Conservation (phyloP, 2,797 vertebrate genomes). For the Sebastes trivittatus region DNA sequence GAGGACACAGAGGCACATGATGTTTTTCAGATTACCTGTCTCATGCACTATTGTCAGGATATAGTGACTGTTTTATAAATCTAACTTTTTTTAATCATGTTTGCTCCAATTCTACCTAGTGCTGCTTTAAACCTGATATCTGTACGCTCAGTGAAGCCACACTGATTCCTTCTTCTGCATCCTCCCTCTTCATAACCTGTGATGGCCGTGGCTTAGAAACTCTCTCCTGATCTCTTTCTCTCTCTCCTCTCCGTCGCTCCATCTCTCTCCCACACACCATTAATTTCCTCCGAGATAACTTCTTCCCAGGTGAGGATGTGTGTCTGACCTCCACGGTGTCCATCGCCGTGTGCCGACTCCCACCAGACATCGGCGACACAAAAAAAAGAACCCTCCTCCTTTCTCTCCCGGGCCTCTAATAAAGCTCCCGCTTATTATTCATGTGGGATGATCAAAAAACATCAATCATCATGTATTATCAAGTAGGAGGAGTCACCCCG, state of each 20-base stretch:
- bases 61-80: too few species aligned
- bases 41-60: too few species aligned
- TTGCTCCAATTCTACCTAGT: too few species aligned
- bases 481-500: slow-evolving; percentile 64
- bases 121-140: slow-evolving; percentile 35
- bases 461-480: slow-evolving; percentile 69
- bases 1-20: too few species aligned
- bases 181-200: slow-evolving; percentile 14
- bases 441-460: slow-evolving; percentile 56
- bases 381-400: neutral
- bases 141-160: slow-evolving; percentile 43
- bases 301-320: slow-evolving; percentile 35
- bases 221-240: neutral
- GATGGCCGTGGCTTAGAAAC: slow-evolving; percentile 21
- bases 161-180: slow-evolving; percentile 48
- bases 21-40: too few species aligned
- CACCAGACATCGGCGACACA: neutral
- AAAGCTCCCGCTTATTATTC: slow-evolving; percentile 52
- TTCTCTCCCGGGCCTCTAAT: neutral
- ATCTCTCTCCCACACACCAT: slow-evolving; percentile 8
- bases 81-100: too few species aligned
- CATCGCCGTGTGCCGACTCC: neutral
- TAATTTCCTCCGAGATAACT: slow-evolving; percentile 54
- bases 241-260: neutral
- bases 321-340: slow-evolving; percentile 38